Evolutionary conservation across 2,888 invertebrate genomes (phyloP).

Genomic region (Sycophila texana): DNA sequence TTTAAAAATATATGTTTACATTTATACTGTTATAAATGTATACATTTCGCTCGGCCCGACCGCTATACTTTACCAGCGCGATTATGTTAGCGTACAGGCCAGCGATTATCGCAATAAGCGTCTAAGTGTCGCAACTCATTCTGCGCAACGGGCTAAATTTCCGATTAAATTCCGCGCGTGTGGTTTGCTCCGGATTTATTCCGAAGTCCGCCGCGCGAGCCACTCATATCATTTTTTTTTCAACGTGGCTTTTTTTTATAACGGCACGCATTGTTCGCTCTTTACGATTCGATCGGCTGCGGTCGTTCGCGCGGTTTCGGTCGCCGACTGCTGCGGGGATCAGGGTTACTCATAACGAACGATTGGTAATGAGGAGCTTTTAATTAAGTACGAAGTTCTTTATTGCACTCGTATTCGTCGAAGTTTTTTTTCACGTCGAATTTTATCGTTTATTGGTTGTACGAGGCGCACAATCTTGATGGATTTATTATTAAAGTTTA

Average conservation of each 20-base stretch:
- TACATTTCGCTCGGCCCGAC: too few relatives aligned
- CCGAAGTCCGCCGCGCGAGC: background rate
- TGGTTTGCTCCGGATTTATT: constrained; percentile 45
- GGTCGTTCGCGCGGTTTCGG: constrained; percentile 13
- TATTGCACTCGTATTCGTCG: background rate
- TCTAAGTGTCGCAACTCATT: background rate
- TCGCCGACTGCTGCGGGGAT: background rate
- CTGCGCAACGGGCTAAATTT: constrained; percentile 31
- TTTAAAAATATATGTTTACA: too few relatives aligned
- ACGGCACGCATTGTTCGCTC: background rate
- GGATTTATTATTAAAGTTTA: too few relatives aligned
- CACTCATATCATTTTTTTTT: constrained; percentile 5
- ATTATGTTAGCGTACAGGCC: too few relatives aligned
- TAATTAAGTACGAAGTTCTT: constrained; percentile 25
- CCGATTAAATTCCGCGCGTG: constrained; percentile 48
- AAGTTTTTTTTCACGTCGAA: background rate
- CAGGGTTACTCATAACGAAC: background rate
- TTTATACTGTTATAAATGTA: too few relatives aligned
- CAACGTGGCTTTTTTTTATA: background rate
- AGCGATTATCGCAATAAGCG: constrained; percentile 31
- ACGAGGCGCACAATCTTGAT: too few relatives aligned
- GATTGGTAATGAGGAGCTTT: constrained; percentile 25
- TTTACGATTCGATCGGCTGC: constrained; percentile 32
- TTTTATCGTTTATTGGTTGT: too few relatives aligned
- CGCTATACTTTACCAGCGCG: too few relatives aligned